Percentiles rank a stretch among this genome's conserved stretches.
Evolutionary conservation across 2,113 vertebrate genomes (phyloP).

Genomic region (Ploceus nigricollis): DNA sequence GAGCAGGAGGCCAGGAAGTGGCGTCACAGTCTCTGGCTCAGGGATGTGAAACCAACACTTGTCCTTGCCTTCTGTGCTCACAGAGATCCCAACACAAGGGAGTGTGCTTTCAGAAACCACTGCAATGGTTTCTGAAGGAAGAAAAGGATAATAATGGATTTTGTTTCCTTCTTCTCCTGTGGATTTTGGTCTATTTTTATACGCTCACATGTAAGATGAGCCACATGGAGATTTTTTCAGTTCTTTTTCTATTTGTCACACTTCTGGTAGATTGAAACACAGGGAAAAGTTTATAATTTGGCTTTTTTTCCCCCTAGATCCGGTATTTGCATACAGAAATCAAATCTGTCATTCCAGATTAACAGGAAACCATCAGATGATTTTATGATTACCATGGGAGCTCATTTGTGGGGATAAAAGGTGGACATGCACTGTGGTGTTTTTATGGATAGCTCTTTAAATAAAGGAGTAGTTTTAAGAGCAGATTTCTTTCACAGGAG

Average conservation of each 20-base stretch:
- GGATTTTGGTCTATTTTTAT: neutral
- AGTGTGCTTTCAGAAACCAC: neutral
- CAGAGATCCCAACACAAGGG: neutral
- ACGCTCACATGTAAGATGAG: neutral
- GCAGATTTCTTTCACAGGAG: neutral
- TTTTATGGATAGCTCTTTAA: neutral
- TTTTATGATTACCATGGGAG: neutral
- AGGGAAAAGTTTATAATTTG: neutral
- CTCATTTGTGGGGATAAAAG: neutral
- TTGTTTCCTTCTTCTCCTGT: neutral
- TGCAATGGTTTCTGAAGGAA: neutral
- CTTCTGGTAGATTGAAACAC: neutral
- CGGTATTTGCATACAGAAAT: neutral
- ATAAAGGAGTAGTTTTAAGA: neutral
- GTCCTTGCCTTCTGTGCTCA: neutral
- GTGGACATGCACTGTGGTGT: too few relatives aligned
- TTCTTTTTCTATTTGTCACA: neutral
- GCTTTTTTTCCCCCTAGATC: rapidly evolving
- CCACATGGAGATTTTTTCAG: neutral
- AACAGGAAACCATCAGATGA: neutral
- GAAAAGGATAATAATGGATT: neutral
- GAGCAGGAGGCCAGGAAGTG: neutral
- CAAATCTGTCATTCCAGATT: neutral
- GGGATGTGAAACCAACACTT: rapidly evolving
- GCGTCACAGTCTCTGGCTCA: too few relatives aligned